Evolutionary conservation across 2,797 vertebrate species (phyloP), one percentile per base, ranked within the genome.

Genomic region (Pempheris klunzingeri): DNA sequence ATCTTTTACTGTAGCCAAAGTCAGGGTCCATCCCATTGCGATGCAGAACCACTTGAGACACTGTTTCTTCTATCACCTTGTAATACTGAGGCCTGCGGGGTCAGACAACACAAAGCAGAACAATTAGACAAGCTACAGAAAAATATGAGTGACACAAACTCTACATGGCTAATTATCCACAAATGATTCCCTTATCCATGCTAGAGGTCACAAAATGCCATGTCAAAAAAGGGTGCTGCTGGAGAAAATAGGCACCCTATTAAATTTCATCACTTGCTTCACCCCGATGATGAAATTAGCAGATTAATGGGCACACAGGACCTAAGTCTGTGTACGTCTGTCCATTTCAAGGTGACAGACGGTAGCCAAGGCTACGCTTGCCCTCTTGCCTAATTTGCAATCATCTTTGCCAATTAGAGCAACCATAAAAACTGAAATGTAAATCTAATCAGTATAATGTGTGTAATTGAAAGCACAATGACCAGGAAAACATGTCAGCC

Each of bases 1-100:
- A 66, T 87, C 97, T 91, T 89, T 95, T 96, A 72, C 97, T 96
- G 80, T 95, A 98, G 80, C 96, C 97, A 76, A 99, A 99, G 88
- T 99, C 98, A 0, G 98, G 98, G 89, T 99, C 98, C 95, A 91
- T 97, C 17, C 98, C 98, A 81, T 90, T 98, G 84, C 96, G 96
- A 91, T 99, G 97, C 50, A 99, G 90, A 8, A 99, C 97, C 78
- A 99, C 95, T 92, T 99, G 98, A 8, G 97, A 96, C 81, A 98
- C 92, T n/a, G 97, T 98, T 79, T 99, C 98, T 71, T 99, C 98
- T 73, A 99, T 96, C 88, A 99, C 96, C 95, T 98, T 99, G 95
- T 98, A 99, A 92, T 99, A 99, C 80, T 99, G 98, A 61, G 98
- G 97, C 92, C 98, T 99, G 81, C 38, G 43, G 78, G 88, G 74